Base-by-base conservation (phyloP, 2,797 vertebrate genomes). In the Oreonectes daqikongensis region DNA sequence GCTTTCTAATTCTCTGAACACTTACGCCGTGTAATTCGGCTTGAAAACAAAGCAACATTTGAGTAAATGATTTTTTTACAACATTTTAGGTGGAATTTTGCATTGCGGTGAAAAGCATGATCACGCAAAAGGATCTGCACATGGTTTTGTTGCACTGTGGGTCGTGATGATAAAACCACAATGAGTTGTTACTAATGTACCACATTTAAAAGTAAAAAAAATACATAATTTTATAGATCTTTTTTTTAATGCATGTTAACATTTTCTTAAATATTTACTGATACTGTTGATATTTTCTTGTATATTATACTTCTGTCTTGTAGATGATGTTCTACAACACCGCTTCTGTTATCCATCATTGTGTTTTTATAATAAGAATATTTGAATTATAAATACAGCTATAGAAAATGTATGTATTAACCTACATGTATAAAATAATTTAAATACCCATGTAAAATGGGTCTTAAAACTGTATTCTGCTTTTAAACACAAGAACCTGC, bases 1-100 rank as follows among this genome's bases (percentile, higher is more conserved):
- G 0, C 75, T 88, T 38, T 71, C 69, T 17, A 50, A 50, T 18
- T 70, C 38, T 9, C 30, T 10, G 28, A 24, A 69, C 5, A 59
- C 9, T 22, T 66, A 42, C 2, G 3, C 6, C 1, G 6, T 50
- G 20, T 72, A 63, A 72, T 42, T 12, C 10, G 6, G 28, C 14
- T 50, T 53, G 32, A 30, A 55, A 38, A 26, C 48, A 0, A 24
- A 6, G 10, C 2, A 17, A n/a, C 11, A n/a, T 42, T 15, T 42
- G 5, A 42, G 5, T 1, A 4, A n/a, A 26, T 0, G 4, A 11
- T 53, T 52, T 46, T 35, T 9, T 35, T 35, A 9, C 32, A 1
- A 35, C 32, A 42, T 42, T 3, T 32, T 32, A 6, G 32, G 6
- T 6, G 32, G 32, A 32, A 42, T 4, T 10, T 2, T 9, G 2